Evolutionary conservation across 2,888 invertebrate genomes (phyloP).

Genomic region (Dasysyrphus albostriatus): DNA sequence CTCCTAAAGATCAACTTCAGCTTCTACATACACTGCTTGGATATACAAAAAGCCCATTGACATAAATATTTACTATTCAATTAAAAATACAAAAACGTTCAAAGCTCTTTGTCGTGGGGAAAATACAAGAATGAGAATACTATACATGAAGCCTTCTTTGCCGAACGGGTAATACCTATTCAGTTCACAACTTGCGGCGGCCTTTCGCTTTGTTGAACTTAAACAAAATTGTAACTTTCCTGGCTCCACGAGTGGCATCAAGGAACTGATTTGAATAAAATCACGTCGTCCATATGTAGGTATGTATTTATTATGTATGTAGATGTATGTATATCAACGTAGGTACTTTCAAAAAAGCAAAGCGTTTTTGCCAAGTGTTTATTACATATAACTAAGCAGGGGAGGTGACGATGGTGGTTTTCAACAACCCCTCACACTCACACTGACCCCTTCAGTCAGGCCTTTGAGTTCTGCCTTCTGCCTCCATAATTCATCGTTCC

Average conservation of each 20-base stretch:
- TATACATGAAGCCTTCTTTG: background rate
- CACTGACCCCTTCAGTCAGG: background rate
- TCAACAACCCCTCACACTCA: constrained; percentile 17
- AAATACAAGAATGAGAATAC: background rate
- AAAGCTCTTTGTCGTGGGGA: constrained; percentile 7
- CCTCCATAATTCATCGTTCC: constrained; percentile 43
- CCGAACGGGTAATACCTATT: constrained; percentile 36
- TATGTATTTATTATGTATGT: background rate
- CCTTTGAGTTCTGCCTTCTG: constrained; percentile 5
- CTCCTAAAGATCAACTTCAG: constrained; percentile 17
- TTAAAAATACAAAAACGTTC: constrained; percentile 52
- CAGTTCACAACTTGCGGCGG: constrained; percentile 34
- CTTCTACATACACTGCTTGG: constrained; percentile 16
- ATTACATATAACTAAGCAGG: background rate
- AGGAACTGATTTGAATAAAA: constrained; percentile 59
- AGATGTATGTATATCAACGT: too few species aligned
- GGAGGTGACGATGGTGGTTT: background rate
- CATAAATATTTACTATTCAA: constrained; percentile 63
- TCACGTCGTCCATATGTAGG: constrained; percentile 27
- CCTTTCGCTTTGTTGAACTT: constrained; percentile 39
- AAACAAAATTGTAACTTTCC: constrained; percentile 55
- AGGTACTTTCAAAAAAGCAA: constrained; percentile 11
- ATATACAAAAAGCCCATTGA: constrained; percentile 32
- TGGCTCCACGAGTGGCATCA: constrained; percentile 44
- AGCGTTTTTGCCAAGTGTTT: constrained; percentile 10